Evolutionary conservation across 1,140 invertebrate species (phyloP).

Genomic region (Megalopta genalis): DNA sequence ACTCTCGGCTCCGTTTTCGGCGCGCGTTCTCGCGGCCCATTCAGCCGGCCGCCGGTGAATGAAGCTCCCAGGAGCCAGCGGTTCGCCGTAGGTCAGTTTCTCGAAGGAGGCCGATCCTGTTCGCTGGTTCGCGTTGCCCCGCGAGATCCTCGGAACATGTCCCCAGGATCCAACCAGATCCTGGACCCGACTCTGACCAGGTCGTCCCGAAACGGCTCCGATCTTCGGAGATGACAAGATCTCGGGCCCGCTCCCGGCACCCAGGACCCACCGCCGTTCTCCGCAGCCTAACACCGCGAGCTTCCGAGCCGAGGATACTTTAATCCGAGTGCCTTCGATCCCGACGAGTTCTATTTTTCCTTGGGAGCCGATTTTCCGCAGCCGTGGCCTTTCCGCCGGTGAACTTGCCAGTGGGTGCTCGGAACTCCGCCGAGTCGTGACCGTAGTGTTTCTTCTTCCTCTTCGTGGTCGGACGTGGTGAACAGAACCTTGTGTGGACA

Average conservation of each 20-base stretch:
- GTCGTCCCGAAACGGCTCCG: background rate
- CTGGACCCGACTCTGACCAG: background rate
- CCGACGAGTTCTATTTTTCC: background rate
- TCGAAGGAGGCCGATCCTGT: conserved; percentile 41
- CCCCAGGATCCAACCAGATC: background rate
- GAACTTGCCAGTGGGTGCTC: background rate
- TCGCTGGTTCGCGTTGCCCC: background rate
- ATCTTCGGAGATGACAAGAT: conserved; percentile 27
- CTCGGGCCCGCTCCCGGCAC: background rate
- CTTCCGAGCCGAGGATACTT: too few species aligned
- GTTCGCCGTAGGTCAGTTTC: conserved; percentile 69
- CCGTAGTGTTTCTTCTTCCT: background rate
- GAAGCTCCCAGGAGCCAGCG: conserved; percentile 56
- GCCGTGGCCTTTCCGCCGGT: background rate
- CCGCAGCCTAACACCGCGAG: too few species aligned
- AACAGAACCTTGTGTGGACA: background rate
- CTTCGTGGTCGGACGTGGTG: background rate
- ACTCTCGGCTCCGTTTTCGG: background rate
- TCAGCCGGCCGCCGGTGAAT: conserved; percentile 48
- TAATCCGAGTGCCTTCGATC: too few species aligned
- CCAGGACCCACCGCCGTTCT: background rate
- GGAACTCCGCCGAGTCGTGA: background rate
- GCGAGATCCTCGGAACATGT: conserved; percentile 12
- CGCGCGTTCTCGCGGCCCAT: conserved; percentile 11
- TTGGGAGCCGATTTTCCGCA: background rate